Evolutionary conservation across 1,140 invertebrate genomes (phyloP), one percentile per base, ranked within the genome.

Genomic region (Paraescarpia echinospica): DNA sequence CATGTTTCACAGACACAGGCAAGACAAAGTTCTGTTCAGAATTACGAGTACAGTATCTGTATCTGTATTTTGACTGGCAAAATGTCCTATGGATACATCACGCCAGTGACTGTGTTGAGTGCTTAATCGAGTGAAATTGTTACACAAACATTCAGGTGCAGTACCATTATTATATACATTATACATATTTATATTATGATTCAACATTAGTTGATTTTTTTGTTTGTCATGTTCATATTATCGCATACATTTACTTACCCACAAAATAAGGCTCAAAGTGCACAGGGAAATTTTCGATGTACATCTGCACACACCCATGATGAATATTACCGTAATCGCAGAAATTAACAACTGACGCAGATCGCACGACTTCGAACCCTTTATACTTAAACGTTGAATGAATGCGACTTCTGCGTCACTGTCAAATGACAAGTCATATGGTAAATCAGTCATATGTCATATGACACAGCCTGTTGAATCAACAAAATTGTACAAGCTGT

Each of bases 211-310:
- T n/a, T n/a, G n/a, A n/a, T n/a, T n/a, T n/a, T n/a, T n/a, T n/a
- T n/a, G n/a, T n/a, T n/a, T n/a, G n/a, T n/a, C n/a, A n/a, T n/a
- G n/a, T n/a, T n/a, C 33, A 35, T 33, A 33, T 18, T 14, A 91
- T 5, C 27, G 91, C 9, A 92, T 27, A 27, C 12, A 92, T 41
- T 77, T 77, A 92, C 48, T 77, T 35, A 92, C 92, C 48, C 92
- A 92, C n/a, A 92, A 33, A 33, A 77, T 31, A 77, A 92, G 18
- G 9, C 92, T 35, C 35, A 92, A 34, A 18, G 34, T 31, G 35
- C 34, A 48, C 12, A 92, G 31, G 9, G 88, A 92, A 88, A 89
- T 22, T 1, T 92, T 92, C 88, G 77, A 92, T n/a, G 92, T 92
- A 77, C n/a, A 33, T 77, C 48, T 59, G 92, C 92, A 89, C 27